Evolutionary conservation across 1,140 invertebrate genomes (phyloP), one percentile per base, ranked within the genome.

Genomic region (Aradophagus sp.): DNA sequence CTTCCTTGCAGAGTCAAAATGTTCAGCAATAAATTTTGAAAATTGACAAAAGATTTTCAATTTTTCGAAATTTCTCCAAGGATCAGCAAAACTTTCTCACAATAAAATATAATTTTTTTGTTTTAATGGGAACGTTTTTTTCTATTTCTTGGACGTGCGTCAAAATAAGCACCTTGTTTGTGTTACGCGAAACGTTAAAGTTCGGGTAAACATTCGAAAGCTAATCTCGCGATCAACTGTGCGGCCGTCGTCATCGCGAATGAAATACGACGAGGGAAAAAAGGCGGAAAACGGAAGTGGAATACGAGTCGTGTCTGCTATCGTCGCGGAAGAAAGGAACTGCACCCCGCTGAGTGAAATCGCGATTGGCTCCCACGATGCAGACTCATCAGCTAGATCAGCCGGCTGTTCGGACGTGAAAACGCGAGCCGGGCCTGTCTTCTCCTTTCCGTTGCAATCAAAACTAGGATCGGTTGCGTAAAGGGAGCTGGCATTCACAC

Each of bases 321-420:
- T 53, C 31, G 41, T 17, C 15, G 20, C 38, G 65, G 65, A 68
- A 65, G 41, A 66, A 59, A 55, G 59, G 59, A 62, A 63, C 56
- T 55, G 29, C 55, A 44, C 56, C 61, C 70, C 17, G 42, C 58
- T 50, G 67, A 67, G 72, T 63, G 72, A 74, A 74, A 74, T 67
- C 66, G 62, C 23, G 67, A 70, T 70, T 67, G 52, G 52, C 56
- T 74, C 72, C 67, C 72, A 74, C 72, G 72, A 74, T 74, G 29
- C 17, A 41, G 41, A 52, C 62, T 56, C 72, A 61, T 74, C 72
- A 69, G 58, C 32, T n/a, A 11, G 38, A 74, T 70, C 62, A 47
- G 29, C 36, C 14, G 34, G 32, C 47, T 52, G 41, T 47, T 66
- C 47, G 52, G 62, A 52, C 29, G 59, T 34, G 62, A 52, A 48